Conservation (phyloP, 2,113 vertebrate species). For the Pterocles orientalis region DNA sequence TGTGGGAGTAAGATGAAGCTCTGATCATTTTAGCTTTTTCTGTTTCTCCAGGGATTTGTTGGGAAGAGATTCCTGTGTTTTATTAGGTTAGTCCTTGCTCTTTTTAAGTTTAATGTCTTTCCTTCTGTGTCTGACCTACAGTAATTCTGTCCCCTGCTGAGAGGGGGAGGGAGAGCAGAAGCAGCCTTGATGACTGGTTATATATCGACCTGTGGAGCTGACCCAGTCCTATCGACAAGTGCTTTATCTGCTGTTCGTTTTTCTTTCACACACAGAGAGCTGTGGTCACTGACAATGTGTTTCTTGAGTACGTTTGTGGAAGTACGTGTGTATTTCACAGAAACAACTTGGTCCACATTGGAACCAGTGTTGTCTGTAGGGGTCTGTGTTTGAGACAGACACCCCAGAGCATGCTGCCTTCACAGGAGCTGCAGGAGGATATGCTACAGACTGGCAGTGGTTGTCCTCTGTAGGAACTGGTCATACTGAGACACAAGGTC, state of each 20-base stretch:
- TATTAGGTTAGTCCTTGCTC: background rate
- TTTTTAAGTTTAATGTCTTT: background rate
- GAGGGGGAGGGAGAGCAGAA: background rate
- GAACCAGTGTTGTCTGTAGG: background rate
- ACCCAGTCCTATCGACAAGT: background rate
- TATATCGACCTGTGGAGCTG: background rate
- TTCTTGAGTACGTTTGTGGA: background rate
- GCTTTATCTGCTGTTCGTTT: background rate
- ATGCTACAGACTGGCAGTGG: background rate
- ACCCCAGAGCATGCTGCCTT: background rate
- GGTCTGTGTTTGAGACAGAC: background rate
- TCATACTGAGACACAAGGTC: background rate
- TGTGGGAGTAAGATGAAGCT: background rate
- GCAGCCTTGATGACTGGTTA: background rate
- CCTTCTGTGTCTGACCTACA: background rate
- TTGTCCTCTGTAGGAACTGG: background rate
- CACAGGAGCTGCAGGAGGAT: background rate
- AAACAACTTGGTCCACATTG: background rate
- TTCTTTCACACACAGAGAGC: background rate
- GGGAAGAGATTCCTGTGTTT: background rate
- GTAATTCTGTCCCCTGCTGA: background rate
- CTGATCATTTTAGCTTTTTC: background rate
- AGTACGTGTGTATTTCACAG: background rate
- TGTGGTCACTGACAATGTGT: background rate
- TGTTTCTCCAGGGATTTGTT: background rate